phyloP scores from a whole-genome alignment of 1,140 invertebrate genomes.

The Drosophila ficusphila region DNA sequence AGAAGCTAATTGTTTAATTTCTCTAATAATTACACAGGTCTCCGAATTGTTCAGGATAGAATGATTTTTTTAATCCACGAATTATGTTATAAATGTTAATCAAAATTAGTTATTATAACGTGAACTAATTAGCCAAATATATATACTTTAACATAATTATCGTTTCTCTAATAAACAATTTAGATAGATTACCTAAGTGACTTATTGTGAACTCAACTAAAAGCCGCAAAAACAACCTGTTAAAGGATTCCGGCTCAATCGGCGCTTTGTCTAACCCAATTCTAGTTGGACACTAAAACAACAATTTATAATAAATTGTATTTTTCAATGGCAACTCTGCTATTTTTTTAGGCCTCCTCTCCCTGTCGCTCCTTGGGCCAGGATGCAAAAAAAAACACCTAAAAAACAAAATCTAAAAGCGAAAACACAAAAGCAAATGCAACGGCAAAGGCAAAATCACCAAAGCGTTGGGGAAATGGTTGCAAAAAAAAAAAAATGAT shows the following conservation, averaged over 20 bases:
- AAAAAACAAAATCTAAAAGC: conserved; percentile 76
- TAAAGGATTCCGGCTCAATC: conserved; percentile 6
- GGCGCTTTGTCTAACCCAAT: conserved; percentile 53
- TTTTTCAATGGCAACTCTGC: conserved; percentile 75
- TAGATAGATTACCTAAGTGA: neutral
- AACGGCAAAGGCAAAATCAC: conserved; percentile 33
- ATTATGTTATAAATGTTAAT: no score
- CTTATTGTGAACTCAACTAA: neutral
- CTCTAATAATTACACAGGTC: no score
- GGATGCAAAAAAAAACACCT: conserved; percentile 30
- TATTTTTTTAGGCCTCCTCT: conserved; percentile 36
- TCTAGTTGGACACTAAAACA: conserved; percentile 29
- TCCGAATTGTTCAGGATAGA: no score
- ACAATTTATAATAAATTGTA: conserved; percentile 63
- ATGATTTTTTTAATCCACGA: no score
- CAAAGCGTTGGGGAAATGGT: conserved; percentile 37
- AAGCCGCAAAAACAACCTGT: conserved; percentile 5
- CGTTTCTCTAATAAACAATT: neutral
- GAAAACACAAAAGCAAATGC: conserved; percentile 48
- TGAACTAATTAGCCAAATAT: no score
- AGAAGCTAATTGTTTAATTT: no score
- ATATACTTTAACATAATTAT: no score
- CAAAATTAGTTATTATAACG: no score
- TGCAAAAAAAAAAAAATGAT: conserved; percentile 40
- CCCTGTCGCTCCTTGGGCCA: neutral